These are phyloP conservation scores for Acomys russatus DNA, from an alignment of 2,797 vertebrate species.

Conservation along the genomic window DNA sequence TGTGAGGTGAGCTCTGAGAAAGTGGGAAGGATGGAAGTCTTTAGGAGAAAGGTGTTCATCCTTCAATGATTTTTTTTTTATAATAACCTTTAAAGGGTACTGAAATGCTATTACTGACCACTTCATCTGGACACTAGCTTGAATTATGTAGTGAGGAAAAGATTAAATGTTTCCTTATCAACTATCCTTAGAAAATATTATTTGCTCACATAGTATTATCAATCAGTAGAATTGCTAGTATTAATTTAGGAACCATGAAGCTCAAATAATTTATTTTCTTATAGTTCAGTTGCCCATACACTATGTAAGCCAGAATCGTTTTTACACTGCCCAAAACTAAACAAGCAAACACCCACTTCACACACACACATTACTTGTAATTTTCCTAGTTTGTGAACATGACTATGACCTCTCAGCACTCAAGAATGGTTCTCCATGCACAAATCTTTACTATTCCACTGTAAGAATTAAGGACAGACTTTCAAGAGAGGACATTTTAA, in stretches of 20 bases:
- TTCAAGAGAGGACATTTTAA: slow-evolving; percentile 40
- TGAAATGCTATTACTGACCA: neutral
- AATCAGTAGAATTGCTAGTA: neutral
- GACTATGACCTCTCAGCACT: neutral
- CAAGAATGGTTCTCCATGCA: neutral
- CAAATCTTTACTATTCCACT: neutral
- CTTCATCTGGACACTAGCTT: neutral
- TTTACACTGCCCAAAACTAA: neutral
- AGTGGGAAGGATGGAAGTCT: neutral
- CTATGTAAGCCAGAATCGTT: neutral
- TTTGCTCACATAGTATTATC: neutral
- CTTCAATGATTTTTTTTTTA: neutral
- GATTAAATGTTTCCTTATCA: neutral
- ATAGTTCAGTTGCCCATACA: neutral
- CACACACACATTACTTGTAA: neutral
- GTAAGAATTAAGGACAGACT: neutral
- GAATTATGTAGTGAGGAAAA: neutral
- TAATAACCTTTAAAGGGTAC: slow-evolving; percentile 1
- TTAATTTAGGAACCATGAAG: neutral
- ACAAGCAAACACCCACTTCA: too few species aligned
- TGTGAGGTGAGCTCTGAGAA: neutral
- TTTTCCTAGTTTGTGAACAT: neutral
- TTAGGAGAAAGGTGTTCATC: neutral
- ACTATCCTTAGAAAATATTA: neutral
- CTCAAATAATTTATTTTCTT: neutral